phyloP scores from a whole-genome alignment of 2,797 vertebrate species.

The Anguilla anguilla region DNA sequence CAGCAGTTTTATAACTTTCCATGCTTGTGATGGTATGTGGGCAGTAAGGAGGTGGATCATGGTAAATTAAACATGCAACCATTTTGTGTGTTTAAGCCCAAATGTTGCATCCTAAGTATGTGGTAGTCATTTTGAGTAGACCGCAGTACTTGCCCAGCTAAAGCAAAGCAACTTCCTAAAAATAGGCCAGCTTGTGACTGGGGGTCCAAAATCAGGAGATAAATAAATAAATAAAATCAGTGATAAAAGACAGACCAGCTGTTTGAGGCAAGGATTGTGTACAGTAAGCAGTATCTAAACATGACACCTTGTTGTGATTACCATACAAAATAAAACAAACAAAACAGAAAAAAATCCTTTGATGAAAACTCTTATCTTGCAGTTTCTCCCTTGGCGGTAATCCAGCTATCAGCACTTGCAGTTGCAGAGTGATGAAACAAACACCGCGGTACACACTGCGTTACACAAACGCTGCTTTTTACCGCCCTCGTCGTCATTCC shows the following conservation, averaged over 20 bases:
- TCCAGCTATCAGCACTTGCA: neutral
- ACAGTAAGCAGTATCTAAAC: neutral
- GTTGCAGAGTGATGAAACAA: neutral
- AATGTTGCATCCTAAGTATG: neutral
- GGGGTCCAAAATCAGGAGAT: neutral
- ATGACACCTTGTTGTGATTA: slow-evolving; percentile 10
- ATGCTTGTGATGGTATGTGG: neutral
- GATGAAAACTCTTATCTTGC: neutral
- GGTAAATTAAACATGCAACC: neutral
- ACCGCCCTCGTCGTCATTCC: neutral
- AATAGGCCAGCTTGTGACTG: neutral
- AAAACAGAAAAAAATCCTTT: neutral
- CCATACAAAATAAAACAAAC: slow-evolving; percentile 15
- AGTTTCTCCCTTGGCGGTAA: neutral
- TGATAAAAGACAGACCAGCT: neutral
- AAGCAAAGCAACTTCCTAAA: neutral
- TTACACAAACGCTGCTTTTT: neutral
- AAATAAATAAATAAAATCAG: too few relatives aligned
- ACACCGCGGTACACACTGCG: neutral
- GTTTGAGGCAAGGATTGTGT: neutral
- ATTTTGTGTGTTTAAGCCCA: neutral
- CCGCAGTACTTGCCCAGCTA: neutral
- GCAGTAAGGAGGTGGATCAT: neutral
- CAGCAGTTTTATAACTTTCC: too few relatives aligned
- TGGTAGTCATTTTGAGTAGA: neutral